A percentile compares a stretch with the other conserved stretches of the same genome.
Conservation (phyloP, 2,113 vertebrate species). For the Empidonax traillii region DNA sequence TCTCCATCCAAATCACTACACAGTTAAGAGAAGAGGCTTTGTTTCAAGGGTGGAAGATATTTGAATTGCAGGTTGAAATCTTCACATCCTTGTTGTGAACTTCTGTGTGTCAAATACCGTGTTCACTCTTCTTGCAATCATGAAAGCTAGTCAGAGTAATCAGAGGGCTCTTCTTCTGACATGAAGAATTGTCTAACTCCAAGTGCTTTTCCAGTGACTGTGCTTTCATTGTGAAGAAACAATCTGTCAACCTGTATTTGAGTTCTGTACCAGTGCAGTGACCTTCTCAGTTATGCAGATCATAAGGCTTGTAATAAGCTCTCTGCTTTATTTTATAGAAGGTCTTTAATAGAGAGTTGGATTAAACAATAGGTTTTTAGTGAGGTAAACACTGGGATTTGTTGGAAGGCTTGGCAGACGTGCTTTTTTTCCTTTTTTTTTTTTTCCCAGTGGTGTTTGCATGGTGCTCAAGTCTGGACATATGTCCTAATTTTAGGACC, state of each 20-base stretch:
- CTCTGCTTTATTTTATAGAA: not conserved
- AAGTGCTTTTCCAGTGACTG: not conserved
- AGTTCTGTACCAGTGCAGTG: not conserved
- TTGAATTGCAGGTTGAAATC: not conserved
- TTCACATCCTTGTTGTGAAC: not conserved
- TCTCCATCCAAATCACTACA: not conserved
- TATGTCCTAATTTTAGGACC: not conserved
- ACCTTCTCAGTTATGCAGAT: not conserved
- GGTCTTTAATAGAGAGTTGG: not conserved
- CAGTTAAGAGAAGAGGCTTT: not conserved
- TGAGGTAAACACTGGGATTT: not conserved
- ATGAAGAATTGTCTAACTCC: not conserved
- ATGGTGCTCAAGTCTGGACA: not conserved
- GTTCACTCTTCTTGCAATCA: not conserved
- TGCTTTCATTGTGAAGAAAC: not conserved
- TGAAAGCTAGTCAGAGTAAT: not conserved
- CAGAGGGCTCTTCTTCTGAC: not conserved
- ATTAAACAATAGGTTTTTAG: not conserved
- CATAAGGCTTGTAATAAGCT: not conserved
- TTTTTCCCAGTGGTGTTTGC: not conserved
- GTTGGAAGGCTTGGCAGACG: not conserved
- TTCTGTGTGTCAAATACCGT: not conserved
- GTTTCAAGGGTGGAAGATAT: not conserved
- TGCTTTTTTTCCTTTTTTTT: not conserved
- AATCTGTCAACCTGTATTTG: not conserved